A percentile compares a stretch with the other conserved stretches of the same genome.
phyloP scores from a whole-genome alignment of 2,797 vertebrate species.

The Rhinichthys osculus region DNA sequence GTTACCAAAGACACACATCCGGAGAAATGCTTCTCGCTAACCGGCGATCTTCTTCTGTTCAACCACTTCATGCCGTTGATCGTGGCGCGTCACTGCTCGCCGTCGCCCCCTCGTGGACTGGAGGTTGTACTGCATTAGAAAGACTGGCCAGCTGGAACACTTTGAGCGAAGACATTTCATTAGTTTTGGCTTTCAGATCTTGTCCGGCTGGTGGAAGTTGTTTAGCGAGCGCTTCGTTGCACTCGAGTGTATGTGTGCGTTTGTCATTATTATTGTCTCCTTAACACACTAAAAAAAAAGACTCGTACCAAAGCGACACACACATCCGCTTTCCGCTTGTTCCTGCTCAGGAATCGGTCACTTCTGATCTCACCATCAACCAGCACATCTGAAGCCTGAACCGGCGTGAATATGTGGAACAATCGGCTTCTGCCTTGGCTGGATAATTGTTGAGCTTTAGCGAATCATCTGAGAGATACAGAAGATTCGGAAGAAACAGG shows the following conservation, averaged over 20 bases:
- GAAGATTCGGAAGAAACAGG: background rate
- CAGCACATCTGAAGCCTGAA: constrained; percentile 4
- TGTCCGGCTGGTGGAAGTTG: background rate
- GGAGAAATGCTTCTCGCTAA: background rate
- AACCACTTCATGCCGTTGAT: background rate
- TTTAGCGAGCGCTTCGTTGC: constrained; percentile 54
- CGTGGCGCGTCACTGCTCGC: background rate
- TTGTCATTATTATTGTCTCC: constrained; percentile 56
- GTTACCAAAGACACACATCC: constrained; percentile 60
- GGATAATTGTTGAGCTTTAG: constrained; percentile 42
- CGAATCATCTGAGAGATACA: constrained; percentile 21
- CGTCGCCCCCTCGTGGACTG: constrained; percentile 39
- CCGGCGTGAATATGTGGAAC: constrained; percentile 47
- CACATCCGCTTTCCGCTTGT: constrained; percentile 48
- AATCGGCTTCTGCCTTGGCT: constrained; percentile 39
- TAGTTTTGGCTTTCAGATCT: constrained; percentile 9
- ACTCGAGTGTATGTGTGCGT: constrained; percentile 53
- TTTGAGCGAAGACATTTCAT: constrained; percentile 55
- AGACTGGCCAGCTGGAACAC: background rate
- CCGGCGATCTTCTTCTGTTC: background rate
- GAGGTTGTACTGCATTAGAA: constrained; percentile 20
- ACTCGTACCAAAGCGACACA: constrained; percentile 73
- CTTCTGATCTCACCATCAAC: constrained; percentile 13
- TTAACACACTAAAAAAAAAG: constrained; percentile 54
- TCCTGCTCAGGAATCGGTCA: constrained; percentile 71